These are phyloP conservation scores for Marcusenius ussheri DNA, from an alignment of 2,113 vertebrate genomes.

Conservation along the genomic window DNA sequence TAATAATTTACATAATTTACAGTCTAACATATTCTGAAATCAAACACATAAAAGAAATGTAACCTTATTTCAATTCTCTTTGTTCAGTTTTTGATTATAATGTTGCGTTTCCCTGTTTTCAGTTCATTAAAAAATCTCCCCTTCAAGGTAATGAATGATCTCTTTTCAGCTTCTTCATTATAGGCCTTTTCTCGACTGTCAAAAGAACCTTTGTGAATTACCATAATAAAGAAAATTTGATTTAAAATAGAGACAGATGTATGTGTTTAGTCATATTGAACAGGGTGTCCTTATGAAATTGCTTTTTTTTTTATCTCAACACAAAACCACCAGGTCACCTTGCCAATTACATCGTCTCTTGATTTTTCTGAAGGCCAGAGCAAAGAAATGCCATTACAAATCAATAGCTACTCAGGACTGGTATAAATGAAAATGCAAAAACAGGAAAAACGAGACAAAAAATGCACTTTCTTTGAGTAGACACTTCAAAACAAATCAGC, in stretches of 20 bases:
- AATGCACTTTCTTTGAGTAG: neutral
- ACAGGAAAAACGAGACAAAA: neutral
- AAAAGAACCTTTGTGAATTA: neutral
- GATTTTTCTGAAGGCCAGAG: neutral
- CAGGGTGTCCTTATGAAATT: neutral
- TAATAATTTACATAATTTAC: neutral
- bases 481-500: neutral
- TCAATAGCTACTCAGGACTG: slow-evolving; percentile 4
- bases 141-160: slow-evolving; percentile 7
- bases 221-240: slow-evolving; percentile 12
- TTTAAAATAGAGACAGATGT: neutral
- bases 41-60: neutral
- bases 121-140: neutral
- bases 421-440: neutral
- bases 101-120: neutral
- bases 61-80: slow-evolving; percentile 7
- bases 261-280: neutral
- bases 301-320: neutral
- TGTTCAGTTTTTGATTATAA: neutral
- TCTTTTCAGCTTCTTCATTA: slow-evolving; percentile 8
- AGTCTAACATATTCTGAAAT: neutral
- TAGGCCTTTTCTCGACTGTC: too few relatives aligned
- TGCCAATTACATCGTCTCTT: neutral
- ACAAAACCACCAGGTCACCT: neutral
- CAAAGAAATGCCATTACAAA: neutral